Evolutionary conservation across 2,113 vertebrate genomes (phyloP).

Genomic region (Pipa parva): DNA sequence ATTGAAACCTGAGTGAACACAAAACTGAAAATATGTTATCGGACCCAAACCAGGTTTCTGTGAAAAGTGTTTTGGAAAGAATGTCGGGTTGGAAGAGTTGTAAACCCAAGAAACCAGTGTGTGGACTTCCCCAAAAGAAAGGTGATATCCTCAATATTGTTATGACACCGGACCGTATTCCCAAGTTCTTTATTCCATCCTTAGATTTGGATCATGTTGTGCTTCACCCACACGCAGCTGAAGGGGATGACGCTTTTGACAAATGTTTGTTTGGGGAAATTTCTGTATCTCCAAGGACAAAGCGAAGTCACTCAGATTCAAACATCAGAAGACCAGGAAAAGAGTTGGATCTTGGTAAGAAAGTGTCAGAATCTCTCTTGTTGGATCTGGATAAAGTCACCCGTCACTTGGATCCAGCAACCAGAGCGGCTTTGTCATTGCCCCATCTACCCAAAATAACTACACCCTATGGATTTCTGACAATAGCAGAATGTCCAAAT

Average conservation of each 20-base stretch:
- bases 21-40: slow-evolving; percentile 48
- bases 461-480: slow-evolving; percentile 53
- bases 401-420: slow-evolving; percentile 50
- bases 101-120: slow-evolving; percentile 41
- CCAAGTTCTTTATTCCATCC: slow-evolving; percentile 62
- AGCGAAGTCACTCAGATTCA: slow-evolving; percentile 46
- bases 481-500: slow-evolving; percentile 55
- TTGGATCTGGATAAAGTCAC: slow-evolving; percentile 43
- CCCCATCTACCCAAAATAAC: slow-evolving; percentile 60
- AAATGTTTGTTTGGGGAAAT: no score
- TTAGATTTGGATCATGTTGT: slow-evolving; percentile 47
- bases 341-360: slow-evolving; percentile 38
- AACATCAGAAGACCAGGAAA: slow-evolving; percentile 36
- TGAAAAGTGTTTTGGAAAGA: slow-evolving; percentile 48
- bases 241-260: background rate
- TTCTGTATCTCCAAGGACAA: slow-evolving; percentile 29
- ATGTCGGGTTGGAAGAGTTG: slow-evolving; percentile 47
- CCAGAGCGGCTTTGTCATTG: slow-evolving; percentile 53
- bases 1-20: slow-evolving; percentile 32
- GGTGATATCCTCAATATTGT: slow-evolving; percentile 54
- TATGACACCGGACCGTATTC: slow-evolving; percentile 60
- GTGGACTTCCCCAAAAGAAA: slow-evolving; percentile 43
- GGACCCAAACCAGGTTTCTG: slow-evolving; percentile 34
- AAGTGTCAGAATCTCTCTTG: slow-evolving; percentile 38
- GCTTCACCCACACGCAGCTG: slow-evolving; percentile 28